Base-by-base conservation (phyloP, 2,113 vertebrate species). In the Chaetodon trifascialis region DNA sequence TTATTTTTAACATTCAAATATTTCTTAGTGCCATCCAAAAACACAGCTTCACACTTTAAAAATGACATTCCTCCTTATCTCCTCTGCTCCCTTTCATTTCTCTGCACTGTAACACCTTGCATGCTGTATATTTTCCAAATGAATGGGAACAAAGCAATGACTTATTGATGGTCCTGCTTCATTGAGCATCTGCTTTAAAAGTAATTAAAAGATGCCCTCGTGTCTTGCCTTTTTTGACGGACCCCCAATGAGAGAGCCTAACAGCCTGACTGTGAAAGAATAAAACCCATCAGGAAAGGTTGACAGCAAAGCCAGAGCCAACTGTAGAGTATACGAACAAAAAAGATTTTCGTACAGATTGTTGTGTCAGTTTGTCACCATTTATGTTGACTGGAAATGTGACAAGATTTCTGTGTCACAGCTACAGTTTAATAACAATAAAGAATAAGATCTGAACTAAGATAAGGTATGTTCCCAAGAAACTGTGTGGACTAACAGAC, bases 201-300 rank as follows among this genome's bases (percentile, higher is more conserved):
- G 25, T 8, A 66, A 74, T 79, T 59, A 70, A 64, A 73, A 36
- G 40, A 36, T 69, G 1, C 34, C n/a, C n/a, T n/a, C 66, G 16
- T 63, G 62, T 42, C 55, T 38, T 34, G 42, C 21, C 40, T 58
- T 70, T 75, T 47, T 47, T 34, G 8, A 67, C 34, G 1, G 44
- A 64, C 2, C 59, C 58, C 30, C 19, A 17, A 7, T 15, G 51
- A 58, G 17, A 40, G 1, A 54, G 11, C n/a, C 17, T 25, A 17
- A 4, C 40, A 6, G 12, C n/a, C n/a, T 63, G 54, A 16, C 30
- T 34, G 62, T 44, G 30, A 17, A 9, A 38, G 59, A 34, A 40
- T n/a, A 47, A 42, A 73, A 69, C n/a, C 64, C 60, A 65, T 66
- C 36, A 46, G 25, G 47, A 40, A 79, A 66, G 34, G 49, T 69